These are phyloP conservation scores for Leptonema lineaticorne DNA, from an alignment of 1,140 invertebrate species.

Conservation along the genomic window DNA sequence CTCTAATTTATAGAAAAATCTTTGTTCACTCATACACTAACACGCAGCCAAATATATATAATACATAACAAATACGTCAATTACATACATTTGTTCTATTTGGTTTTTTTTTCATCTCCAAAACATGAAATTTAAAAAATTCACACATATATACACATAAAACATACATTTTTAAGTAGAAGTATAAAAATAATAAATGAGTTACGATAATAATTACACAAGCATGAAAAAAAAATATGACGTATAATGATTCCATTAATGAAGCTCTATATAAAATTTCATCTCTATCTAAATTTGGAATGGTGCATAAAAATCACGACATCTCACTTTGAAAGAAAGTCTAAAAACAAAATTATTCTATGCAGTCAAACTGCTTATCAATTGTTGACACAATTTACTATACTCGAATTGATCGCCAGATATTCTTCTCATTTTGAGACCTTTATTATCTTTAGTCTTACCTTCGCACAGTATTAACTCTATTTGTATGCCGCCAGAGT, in stretches of 20 bases:
- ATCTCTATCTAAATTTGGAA: slow-evolving; percentile 37
- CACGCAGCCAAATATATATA: too few species aligned
- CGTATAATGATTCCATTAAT: background rate
- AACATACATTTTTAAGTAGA: too few species aligned
- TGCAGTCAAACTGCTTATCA: slow-evolving; percentile 85
- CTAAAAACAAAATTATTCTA: slow-evolving; percentile 45
- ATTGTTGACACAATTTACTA: slow-evolving; percentile 85
- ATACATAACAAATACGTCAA: too few species aligned
- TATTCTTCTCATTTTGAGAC: slow-evolving; percentile 86
- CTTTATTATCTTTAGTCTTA: slow-evolving; percentile 73
- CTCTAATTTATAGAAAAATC: too few species aligned
- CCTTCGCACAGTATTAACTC: slow-evolving; percentile 81
- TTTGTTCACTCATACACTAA: too few species aligned
- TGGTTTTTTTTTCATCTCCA: too few species aligned
- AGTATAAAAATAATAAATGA: background rate
- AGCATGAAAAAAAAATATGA: slow-evolving; percentile 5
- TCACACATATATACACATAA: too few species aligned
- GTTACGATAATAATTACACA: background rate
- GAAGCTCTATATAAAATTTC: slow-evolving; percentile 1
- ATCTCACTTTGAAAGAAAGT: slow-evolving; percentile 23
- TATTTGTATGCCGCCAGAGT: slow-evolving; percentile 84
- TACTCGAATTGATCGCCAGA: slow-evolving; percentile 90
- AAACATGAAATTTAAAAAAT: too few species aligned
- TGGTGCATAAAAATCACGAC: slow-evolving; percentile 40
- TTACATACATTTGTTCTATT: too few species aligned